Evolutionary conservation across 2,113 vertebrate genomes (phyloP).

Genomic region (Aythya baeri): DNA sequence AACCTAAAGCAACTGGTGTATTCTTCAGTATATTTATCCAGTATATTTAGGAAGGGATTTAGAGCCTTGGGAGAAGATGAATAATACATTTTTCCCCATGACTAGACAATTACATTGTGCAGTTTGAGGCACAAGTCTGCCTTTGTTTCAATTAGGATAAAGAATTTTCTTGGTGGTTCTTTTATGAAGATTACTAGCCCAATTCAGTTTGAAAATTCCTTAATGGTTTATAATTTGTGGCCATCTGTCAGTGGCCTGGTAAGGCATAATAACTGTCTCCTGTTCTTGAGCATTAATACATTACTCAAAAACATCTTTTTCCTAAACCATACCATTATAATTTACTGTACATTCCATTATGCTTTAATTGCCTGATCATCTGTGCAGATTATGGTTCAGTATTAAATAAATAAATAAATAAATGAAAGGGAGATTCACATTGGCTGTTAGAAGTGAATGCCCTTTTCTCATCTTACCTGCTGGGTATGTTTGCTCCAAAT

Average conservation of each 20-base stretch:
- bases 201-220: background rate
- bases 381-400: slow-evolving; percentile 25
- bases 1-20: background rate
- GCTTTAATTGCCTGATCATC: slow-evolving; percentile 39
- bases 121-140: background rate
- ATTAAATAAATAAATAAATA: background rate
- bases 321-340: background rate
- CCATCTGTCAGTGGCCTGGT: slow-evolving; percentile 22
- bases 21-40: background rate
- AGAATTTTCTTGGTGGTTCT: background rate
- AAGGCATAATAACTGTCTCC: background rate
- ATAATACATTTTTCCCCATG: background rate
- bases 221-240: slow-evolving; percentile 3
- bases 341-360: slow-evolving; percentile 13
- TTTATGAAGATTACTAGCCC: background rate
- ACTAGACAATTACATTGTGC: background rate
- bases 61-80: background rate
- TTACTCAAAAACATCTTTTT: slow-evolving; percentile 5
- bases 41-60: background rate
- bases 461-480: background rate
- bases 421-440: background rate
- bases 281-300: background rate
- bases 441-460: background rate
- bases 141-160: background rate
- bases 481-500: slow-evolving; percentile 27